Percentiles rank a stretch among this genome's conserved stretches.
phyloP scores from a whole-genome alignment of 1,140 invertebrate genomes.

The Wasmannia auropunctata region DNA sequence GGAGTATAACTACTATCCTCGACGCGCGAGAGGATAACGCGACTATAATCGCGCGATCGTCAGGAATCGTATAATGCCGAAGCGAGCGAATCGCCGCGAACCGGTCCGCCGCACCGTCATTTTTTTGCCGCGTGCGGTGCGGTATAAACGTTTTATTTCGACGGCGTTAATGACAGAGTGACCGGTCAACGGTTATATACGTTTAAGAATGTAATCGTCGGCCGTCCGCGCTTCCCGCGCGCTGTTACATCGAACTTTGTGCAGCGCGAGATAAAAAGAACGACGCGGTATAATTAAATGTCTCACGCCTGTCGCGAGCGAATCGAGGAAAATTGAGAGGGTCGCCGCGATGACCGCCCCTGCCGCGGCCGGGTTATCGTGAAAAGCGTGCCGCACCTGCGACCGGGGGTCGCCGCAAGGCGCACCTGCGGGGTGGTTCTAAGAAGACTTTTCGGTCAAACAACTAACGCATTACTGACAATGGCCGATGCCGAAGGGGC shows the following conservation, averaged over 20 bases:
- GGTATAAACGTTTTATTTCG: slow-evolving; percentile 31
- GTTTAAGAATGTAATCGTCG: slow-evolving; percentile 19
- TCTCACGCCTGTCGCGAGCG: background rate
- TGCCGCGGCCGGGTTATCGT: background rate
- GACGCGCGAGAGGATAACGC: slow-evolving; percentile 26
- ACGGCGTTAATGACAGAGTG: slow-evolving; percentile 4
- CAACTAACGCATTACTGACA: slow-evolving; percentile 70
- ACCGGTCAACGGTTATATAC: slow-evolving; percentile 11
- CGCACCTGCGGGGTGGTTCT: slow-evolving; percentile 62
- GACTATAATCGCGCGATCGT: slow-evolving; percentile 33
- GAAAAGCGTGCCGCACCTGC: slow-evolving; percentile 49
- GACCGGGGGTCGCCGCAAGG: background rate
- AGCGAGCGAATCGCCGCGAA: slow-evolving; percentile 1
- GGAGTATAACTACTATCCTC: background rate
- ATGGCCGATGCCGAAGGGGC: slow-evolving; percentile 11
- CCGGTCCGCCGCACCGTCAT: slow-evolving; percentile 20
- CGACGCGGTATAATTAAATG: slow-evolving; percentile 13
- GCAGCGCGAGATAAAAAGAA: background rate
- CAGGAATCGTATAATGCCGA: slow-evolving; percentile 2
- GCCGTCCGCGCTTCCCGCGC: background rate
- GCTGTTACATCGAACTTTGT: background rate
- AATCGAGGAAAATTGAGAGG: slow-evolving; percentile 22
- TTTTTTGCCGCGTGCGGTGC: slow-evolving; percentile 20
- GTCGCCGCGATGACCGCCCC: background rate
- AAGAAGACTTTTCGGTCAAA: slow-evolving; percentile 63